A percentile compares a stretch with the other conserved stretches of the same genome.
Evolutionary conservation across 2,888 invertebrate species (phyloP).

Genomic region (Pseudeuparius sepicola): DNA sequence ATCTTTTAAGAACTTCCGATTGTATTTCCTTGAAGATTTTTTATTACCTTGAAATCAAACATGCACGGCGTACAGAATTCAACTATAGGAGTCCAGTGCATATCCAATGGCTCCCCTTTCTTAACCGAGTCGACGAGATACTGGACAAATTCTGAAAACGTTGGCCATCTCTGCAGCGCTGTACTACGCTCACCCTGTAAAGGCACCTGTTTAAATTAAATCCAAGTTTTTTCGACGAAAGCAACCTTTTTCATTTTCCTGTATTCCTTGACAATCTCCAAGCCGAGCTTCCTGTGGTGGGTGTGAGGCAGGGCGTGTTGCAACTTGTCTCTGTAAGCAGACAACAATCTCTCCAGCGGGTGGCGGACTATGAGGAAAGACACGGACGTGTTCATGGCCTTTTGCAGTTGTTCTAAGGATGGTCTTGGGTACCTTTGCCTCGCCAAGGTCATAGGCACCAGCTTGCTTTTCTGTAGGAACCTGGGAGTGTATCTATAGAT

Average conservation of each 20-base stretch:
- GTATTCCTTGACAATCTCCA: slow-evolving; percentile 66
- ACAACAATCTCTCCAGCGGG: slow-evolving; percentile 69
- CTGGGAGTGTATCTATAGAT: slow-evolving; percentile 56
- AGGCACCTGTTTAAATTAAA: too few relatives aligned
- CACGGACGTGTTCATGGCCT: slow-evolving; percentile 60
- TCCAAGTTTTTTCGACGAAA: too few relatives aligned
- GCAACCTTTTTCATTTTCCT: slow-evolving; percentile 40
- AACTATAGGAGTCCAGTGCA: slow-evolving; percentile 82
- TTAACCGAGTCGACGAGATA: slow-evolving; percentile 64
- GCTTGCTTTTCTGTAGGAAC: slow-evolving; percentile 66
- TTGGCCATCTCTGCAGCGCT: slow-evolving; percentile 59
- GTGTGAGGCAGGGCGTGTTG: slow-evolving; percentile 74
- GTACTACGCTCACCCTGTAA: too few relatives aligned
- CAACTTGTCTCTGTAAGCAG: slow-evolving; percentile 78
- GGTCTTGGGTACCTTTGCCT: slow-evolving; percentile 72
- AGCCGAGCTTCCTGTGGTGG: slow-evolving; percentile 70
- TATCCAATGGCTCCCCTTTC: slow-evolving; percentile 57
- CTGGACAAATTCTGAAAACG: slow-evolving; percentile 71
- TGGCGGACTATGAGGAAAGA: slow-evolving; percentile 76
- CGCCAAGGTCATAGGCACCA: slow-evolving; percentile 68
- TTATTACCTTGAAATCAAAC: slow-evolving; percentile 55
- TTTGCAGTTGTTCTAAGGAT: slow-evolving; percentile 56
- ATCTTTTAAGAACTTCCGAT: neutral
- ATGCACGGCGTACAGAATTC: slow-evolving; percentile 80
- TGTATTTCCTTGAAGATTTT: neutral